A percentile compares a stretch with the other conserved stretches of the same genome.
phyloP scores from a whole-genome alignment of 64 coral and sea anemone genomes.

The Trachythela sp. region DNA sequence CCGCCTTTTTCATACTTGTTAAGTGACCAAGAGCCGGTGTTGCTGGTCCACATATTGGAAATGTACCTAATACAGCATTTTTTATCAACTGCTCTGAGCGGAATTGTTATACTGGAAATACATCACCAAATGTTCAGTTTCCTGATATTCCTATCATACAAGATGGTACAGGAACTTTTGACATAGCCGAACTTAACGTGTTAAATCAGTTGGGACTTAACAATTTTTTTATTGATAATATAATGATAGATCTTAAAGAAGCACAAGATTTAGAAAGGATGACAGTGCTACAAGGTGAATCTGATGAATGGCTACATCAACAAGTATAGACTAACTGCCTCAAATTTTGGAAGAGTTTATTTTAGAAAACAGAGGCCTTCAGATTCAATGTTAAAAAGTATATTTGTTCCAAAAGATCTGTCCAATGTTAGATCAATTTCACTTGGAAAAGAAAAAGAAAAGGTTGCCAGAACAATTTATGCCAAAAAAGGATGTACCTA shows the following conservation, averaged over 20 bases:
- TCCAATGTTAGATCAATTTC: conserved; percentile 48
- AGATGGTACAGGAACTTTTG: background rate
- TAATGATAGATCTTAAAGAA: background rate
- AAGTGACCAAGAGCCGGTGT: background rate
- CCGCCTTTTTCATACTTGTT: background rate
- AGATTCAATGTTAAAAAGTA: conserved; percentile 44
- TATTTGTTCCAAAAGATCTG: conserved; percentile 47
- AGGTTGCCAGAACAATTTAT: conserved; percentile 44
- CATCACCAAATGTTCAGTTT: too few species aligned
- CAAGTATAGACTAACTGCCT: conserved; percentile 14
- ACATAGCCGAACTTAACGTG: too few species aligned
- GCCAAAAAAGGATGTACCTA: too few species aligned
- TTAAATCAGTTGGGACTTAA: too few species aligned
- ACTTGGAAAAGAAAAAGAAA: conserved; percentile 47
- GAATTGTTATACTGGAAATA: too few species aligned
- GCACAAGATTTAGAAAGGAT: background rate
- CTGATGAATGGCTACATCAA: background rate
- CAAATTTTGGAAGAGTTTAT: conserved; percentile 42
- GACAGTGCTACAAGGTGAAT: background rate
- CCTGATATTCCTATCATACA: background rate
- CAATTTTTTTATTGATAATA: background rate
- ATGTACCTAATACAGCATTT: background rate
- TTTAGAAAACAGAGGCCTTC: background rate
- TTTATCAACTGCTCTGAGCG: too few species aligned
- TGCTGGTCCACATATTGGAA: background rate